Base-by-base conservation (phyloP, 2,113 vertebrate species). In the Zeus faber region DNA sequence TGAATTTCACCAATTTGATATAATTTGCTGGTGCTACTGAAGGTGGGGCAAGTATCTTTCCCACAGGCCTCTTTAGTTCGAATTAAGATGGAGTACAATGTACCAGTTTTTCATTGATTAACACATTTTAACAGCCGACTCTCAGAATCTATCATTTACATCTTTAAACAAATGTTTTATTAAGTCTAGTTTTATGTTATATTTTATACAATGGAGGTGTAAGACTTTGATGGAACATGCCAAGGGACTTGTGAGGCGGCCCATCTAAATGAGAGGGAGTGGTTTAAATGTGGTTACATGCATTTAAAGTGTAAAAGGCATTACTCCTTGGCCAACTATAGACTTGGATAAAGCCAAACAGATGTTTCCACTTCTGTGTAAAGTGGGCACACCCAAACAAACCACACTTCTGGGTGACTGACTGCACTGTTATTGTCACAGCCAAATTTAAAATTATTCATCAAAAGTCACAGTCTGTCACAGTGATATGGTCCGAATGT, bases 301-400 rank as follows among this genome's bases (percentile, higher is more conserved):
- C 70, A 49, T 60, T 66, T 11, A 61, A 64, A 60, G 66, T 68
- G 55, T 67, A 74, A 85, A 78, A 73, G 14, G 26, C 66, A 56
- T 65, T 24, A 44, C 44, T 76, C 27, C 54, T 54, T 43, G 40
- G 61, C 56, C 52, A 63, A 65, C 62, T 62, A 55, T 45, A 35
- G 62, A 60, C 20, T 8, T 79, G 63, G 50, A 74, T 67, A 33
- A 76, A 80, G 51, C 58, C 67, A 76, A 85, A 83, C 89, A 90
- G 80, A 87, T 88, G 87, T 85, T 85, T 85, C 74, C 71, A 69
- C 62, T 84, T 77, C 47, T 70, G 72, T 49, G 67, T 74, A 44
- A 67, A 53, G 60, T 24, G 54, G 84, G 80, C 87, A 89, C 86
- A 87, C 87, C 86, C 88, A 65, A 57, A 65, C 71, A 67, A 79